Conservation (phyloP, 2,888 invertebrate species). For the Galerucella pusilla region DNA sequence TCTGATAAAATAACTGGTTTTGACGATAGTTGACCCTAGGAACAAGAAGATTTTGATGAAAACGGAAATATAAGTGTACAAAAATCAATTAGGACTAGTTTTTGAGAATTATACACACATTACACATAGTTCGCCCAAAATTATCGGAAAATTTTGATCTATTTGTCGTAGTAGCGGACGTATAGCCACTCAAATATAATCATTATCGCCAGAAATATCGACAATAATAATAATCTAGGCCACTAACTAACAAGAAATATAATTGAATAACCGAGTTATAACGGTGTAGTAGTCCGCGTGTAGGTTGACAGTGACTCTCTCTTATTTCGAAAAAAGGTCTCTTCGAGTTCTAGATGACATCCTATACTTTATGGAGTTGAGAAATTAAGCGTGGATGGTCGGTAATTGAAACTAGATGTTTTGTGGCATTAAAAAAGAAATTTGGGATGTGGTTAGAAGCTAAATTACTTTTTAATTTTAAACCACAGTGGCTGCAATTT, state of each 20-base stretch:
- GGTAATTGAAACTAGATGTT: constrained; percentile 14
- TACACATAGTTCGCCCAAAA: too few relatives aligned
- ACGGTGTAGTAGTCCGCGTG: neutral
- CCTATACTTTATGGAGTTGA: constrained; percentile 16
- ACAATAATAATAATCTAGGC: constrained; percentile 1
- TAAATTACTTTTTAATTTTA: neutral
- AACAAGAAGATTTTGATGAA: too few relatives aligned
- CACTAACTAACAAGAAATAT: constrained; percentile 12
- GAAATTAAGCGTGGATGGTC: constrained; percentile 16
- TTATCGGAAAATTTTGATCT: too few relatives aligned
- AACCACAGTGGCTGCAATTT: neutral
- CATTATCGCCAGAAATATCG: constrained; percentile 1
- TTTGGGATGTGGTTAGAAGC: neutral
- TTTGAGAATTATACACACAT: too few relatives aligned
- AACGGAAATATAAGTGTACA: too few relatives aligned
- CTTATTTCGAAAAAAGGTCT: constrained; percentile 12
- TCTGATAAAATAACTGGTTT: too few relatives aligned
- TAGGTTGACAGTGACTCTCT: constrained; percentile 18
- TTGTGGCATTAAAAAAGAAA: neutral
- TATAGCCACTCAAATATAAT: neutral
- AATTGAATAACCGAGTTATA: constrained; percentile 16
- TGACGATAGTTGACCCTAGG: too few relatives aligned
- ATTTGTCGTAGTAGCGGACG: neutral
- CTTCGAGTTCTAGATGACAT: constrained; percentile 18
- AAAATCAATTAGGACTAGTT: too few relatives aligned